Evolutionary conservation across 2,113 vertebrate species (phyloP).

Genomic region (Bucco capensis): DNA sequence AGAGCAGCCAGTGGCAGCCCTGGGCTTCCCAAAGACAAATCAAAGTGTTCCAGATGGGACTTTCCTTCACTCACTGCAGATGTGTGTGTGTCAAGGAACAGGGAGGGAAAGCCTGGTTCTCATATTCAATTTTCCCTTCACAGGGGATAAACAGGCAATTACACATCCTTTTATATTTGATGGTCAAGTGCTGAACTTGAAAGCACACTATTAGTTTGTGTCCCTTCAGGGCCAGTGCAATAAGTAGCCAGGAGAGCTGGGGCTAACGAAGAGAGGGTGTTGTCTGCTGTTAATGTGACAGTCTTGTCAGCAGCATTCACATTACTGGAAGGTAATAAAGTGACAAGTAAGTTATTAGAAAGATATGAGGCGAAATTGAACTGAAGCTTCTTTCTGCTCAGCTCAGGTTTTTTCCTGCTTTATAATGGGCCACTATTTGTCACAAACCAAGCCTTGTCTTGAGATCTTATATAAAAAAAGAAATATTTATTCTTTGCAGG

Average conservation of each 20-base stretch:
- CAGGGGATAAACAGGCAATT: constrained; percentile 96
- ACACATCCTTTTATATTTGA: constrained; percentile 89
- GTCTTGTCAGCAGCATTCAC: constrained; percentile 87
- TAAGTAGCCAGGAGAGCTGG: constrained; percentile 76
- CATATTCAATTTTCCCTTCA: constrained; percentile 85
- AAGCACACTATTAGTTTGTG: constrained; percentile 90
- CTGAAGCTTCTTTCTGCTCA: constrained; percentile 81
- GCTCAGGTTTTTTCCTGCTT: constrained; percentile 53
- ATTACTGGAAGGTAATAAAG: constrained; percentile 88
- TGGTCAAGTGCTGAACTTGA: constrained; percentile 89
- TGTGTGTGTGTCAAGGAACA: constrained; percentile 32
- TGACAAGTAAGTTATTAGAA: constrained; percentile 96
- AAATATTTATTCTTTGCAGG: constrained; percentile 69
- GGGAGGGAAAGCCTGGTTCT: constrained; percentile 73
- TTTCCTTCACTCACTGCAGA: constrained; percentile 40
- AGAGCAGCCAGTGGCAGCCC: constrained; percentile 63
- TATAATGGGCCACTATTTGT: constrained; percentile 73
- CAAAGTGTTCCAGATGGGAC: constrained; percentile 56
- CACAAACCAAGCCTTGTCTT: constrained; percentile 71
- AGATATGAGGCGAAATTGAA: constrained; percentile 87
- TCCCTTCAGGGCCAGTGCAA: constrained; percentile 87
- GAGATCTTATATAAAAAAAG: constrained; percentile 66
- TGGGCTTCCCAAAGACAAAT: constrained; percentile 70
- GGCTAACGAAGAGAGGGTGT: constrained; percentile 71
- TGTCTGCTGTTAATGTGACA: constrained; percentile 86